Percentiles rank a stretch among this genome's conserved stretches.
Evolutionary conservation across 2,888 invertebrate genomes (phyloP).

Genomic region (Ethmia dodecea): DNA sequence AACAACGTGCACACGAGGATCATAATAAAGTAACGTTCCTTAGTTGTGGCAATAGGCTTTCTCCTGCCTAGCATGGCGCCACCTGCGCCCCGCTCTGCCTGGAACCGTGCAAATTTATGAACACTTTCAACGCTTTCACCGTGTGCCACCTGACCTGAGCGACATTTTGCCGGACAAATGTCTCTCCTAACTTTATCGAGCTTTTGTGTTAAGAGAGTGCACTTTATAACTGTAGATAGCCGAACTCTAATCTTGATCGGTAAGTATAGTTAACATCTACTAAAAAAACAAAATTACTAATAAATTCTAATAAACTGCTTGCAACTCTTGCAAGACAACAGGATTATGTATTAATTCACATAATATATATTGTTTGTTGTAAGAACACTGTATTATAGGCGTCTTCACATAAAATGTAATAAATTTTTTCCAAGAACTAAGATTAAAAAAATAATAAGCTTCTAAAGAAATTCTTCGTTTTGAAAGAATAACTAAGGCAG

Average conservation of each 20-base stretch:
- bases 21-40: conserved; percentile 32
- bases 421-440: too few relatives aligned
- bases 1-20: conserved; percentile 23
- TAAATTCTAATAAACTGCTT: too few relatives aligned
- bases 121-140: conserved; percentile 69
- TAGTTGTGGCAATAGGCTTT: conserved; percentile 43
- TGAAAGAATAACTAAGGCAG: conserved; percentile 12
- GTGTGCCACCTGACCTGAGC: conserved; percentile 73
- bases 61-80: conserved; percentile 42
- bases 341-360: too few relatives aligned
- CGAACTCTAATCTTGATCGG: too few relatives aligned
- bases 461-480: neutral
- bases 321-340: too few relatives aligned
- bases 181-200: conserved; percentile 30
- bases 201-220: neutral
- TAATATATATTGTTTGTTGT: too few relatives aligned
- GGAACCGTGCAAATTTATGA: conserved; percentile 67
- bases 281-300: too few relatives aligned
- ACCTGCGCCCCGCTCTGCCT: conserved; percentile 59
- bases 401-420: too few relatives aligned
- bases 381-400: too few relatives aligned
- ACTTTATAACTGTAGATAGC: too few relatives aligned
- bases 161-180: conserved; percentile 65
- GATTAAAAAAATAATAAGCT: too few relatives aligned
- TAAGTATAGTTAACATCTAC: too few relatives aligned